Conservation (phyloP, 2,888 invertebrate species). For the Nomada goodeniana region DNA sequence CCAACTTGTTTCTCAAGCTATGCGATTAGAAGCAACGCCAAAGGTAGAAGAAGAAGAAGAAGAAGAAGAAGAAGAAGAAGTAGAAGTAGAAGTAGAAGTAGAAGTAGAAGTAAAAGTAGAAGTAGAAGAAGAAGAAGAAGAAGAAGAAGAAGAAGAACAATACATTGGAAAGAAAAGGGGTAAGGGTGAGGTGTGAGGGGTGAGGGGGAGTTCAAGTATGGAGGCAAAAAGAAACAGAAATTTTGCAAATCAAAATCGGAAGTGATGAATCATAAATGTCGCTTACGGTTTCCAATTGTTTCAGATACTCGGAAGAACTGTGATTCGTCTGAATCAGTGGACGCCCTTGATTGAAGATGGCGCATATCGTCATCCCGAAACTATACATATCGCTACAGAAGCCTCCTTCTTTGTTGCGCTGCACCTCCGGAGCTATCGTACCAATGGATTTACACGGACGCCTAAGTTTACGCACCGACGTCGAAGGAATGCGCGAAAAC, state of each 20-base stretch:
- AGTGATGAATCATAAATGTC: background rate
- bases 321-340: slow-evolving; percentile 96
- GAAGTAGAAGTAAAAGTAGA: background rate
- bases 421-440: slow-evolving; percentile 96
- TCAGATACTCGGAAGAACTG: slow-evolving; percentile 94
- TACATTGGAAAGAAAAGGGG: background rate
- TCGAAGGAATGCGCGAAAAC: background rate
- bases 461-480: background rate
- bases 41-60: background rate
- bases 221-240: slow-evolving; percentile 2
- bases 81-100: background rate
- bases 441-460: background rate
- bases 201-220: background rate
- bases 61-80: background rate
- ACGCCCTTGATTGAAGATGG: slow-evolving; percentile 96
- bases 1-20: slow-evolving; percentile 94
- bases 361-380: slow-evolving; percentile 96
- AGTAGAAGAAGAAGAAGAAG: background rate
- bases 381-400: slow-evolving; percentile 98
- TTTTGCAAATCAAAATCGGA: background rate
- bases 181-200: too few relatives aligned
- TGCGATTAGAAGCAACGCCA: background rate
- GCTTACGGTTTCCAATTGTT: slow-evolving; percentile 96
- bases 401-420: slow-evolving; percentile 92
- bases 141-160: too few relatives aligned